Evolutionary conservation across 2,888 invertebrate genomes (phyloP), one percentile per base, ranked within the genome.

Genomic region (Meta bourneti): DNA sequence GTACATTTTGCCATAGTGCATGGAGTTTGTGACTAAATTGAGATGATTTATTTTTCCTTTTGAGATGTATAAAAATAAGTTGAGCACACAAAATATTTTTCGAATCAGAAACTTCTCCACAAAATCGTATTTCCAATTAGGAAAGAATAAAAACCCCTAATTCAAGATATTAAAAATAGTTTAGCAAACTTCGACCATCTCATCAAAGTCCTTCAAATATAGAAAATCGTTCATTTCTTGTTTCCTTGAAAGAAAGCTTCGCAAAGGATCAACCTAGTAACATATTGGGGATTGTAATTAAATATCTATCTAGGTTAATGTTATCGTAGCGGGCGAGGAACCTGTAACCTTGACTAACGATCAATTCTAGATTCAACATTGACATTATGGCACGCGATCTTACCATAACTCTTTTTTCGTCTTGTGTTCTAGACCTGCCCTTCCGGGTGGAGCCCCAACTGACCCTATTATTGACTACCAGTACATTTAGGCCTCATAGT

Each of bases 341-440:
- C 49, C 16, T 78, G 75, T 86, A 86, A 86, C 86, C 86, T 86
- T 86, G 87, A 54, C 74, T 61, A 80, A 74, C 80, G 79, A 80
- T 72, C 72, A 71, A 70, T 71, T 87, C 61, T 70, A 75, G 48
- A 61, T 61, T 77, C 70, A 20, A 78, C 77, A 61, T 72, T 79
- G 54, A 79, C 71, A 81, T 71, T 72, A 16, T 13, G 49, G 72
- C 88, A 88, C 88, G 88, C 80, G 80, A 88, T 69, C 61, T n/a
- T n/a, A 13, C 49, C 88, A 69, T 88, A 81, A 75, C n/a, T 74
- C 74, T 72, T 84, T 74, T 20, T 49, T 19, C 70, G 19, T 70
- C 72, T 75, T 61, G 34, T 16, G 74, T 77, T 61, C 77, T 34
- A 75, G 52, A 48, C 51, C 49, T 19, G 6, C 61, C 85, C 48